A percentile compares a stretch with the other conserved stretches of the same genome.
Evolutionary conservation across 2,888 invertebrate species (phyloP).

Genomic region (Cerastis rubricosa): DNA sequence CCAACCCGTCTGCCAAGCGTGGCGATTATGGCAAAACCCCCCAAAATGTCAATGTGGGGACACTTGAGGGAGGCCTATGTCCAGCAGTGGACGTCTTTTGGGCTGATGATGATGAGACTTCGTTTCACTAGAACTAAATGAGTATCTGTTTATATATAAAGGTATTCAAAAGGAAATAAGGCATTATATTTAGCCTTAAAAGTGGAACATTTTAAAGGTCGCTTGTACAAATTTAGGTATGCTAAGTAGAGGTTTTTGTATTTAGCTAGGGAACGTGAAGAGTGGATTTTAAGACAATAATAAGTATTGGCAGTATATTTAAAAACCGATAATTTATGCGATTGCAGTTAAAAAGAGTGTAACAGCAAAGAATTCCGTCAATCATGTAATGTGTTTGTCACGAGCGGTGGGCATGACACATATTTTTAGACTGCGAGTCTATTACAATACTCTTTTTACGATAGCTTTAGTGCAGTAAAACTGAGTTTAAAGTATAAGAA

Average conservation of each 20-base stretch:
- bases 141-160: no score
- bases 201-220: background rate
- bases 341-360: constrained; percentile 8
- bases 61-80: no score
- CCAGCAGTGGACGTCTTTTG: no score
- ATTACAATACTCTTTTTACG: constrained; percentile 17
- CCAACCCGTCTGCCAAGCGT: no score
- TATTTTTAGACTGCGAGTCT: constrained; percentile 35
- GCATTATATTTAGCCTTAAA: background rate
- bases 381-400: constrained; percentile 32
- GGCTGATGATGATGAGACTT: no score
- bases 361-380: constrained; percentile 41
- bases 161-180: background rate
- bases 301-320: background rate
- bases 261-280: no score
- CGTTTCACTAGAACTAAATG: no score
- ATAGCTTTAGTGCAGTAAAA: constrained; percentile 5
- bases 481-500: background rate
- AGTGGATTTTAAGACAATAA: background rate
- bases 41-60: no score
- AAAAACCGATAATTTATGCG: background rate
- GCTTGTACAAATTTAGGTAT: background rate
- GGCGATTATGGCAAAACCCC: no score
- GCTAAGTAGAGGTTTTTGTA: background rate
- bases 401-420: constrained; percentile 11